Evolutionary conservation across 2,797 vertebrate genomes (phyloP).

Genomic region (Trachops cirrhosus): DNA sequence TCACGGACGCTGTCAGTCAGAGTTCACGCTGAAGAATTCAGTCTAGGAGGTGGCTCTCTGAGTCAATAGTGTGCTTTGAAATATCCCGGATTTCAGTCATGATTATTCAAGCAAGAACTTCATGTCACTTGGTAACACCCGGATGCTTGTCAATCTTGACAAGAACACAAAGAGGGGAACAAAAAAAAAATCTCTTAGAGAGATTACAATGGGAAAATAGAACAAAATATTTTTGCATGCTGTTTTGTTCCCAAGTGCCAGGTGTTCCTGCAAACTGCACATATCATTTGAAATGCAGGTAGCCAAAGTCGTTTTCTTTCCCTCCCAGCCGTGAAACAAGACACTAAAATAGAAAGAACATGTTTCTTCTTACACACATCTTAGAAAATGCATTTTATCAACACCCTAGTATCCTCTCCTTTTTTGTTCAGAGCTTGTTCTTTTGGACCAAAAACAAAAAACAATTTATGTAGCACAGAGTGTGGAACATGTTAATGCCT

Average conservation of each 20-base stretch:
- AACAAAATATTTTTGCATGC: constrained; percentile 31
- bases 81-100: constrained; percentile 58
- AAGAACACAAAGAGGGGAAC: constrained; percentile 58
- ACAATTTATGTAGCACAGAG: neutral
- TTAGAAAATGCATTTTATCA: constrained; percentile 16
- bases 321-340: neutral
- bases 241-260: constrained; percentile 37
- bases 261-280: neutral
- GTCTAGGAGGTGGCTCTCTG: constrained; percentile 47
- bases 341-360: neutral
- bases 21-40: constrained; percentile 57
- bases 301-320: neutral
- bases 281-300: neutral
- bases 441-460: neutral
- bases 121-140: constrained; percentile 62
- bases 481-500: neutral
- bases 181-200: neutral
- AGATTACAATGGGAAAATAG: constrained; percentile 33
- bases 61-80: constrained; percentile 65
- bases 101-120: constrained; percentile 74
- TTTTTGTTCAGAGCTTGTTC: constrained; percentile 19
- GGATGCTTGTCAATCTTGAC: constrained; percentile 66
- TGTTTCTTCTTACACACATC: neutral
- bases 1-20: constrained; percentile 47
- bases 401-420: neutral